Conservation (phyloP, 2,113 vertebrate genomes). For the Vidua macroura region DNA sequence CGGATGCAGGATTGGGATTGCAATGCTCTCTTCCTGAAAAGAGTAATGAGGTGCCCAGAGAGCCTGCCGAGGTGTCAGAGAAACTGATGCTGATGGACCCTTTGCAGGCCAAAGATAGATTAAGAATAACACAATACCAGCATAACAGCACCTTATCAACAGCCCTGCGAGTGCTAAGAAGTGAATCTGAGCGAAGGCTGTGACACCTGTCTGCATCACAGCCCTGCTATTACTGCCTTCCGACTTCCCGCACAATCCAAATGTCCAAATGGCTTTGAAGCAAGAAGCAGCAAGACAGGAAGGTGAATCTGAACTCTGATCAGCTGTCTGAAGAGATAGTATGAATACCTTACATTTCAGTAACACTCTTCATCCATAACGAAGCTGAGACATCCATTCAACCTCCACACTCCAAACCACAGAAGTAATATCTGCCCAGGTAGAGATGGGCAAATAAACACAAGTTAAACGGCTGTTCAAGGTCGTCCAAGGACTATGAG, state of each 20-base stretch:
- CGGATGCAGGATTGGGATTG: not conserved
- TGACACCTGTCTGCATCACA: not conserved
- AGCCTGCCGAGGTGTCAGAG: not conserved
- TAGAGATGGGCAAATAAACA: constrained; percentile 21
- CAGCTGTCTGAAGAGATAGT: not conserved
- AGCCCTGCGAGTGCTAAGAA: not conserved
- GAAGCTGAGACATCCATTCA: not conserved
- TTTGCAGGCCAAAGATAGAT: constrained; percentile 15
- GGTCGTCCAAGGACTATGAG: constrained; percentile 17
- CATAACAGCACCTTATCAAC: not conserved
- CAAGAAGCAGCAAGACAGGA: constrained; percentile 19
- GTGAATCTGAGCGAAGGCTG: not conserved
- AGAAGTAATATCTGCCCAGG: constrained; percentile 34
- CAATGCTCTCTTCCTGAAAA: not conserved
- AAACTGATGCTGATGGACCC: constrained; percentile 6
- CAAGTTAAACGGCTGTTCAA: constrained; percentile 57
- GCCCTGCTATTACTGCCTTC: not conserved
- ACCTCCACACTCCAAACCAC: constrained; percentile 25
- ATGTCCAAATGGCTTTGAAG: constrained; percentile 14
- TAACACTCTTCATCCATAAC: not conserved
- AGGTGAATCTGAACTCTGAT: not conserved
- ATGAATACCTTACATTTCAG: not conserved
- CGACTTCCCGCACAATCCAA: not conserved
- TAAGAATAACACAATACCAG: constrained; percentile 31
- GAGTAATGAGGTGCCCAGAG: constrained; percentile 34